Conservation (phyloP, 2,113 vertebrate genomes). For the Crotalus tigris region DNA sequence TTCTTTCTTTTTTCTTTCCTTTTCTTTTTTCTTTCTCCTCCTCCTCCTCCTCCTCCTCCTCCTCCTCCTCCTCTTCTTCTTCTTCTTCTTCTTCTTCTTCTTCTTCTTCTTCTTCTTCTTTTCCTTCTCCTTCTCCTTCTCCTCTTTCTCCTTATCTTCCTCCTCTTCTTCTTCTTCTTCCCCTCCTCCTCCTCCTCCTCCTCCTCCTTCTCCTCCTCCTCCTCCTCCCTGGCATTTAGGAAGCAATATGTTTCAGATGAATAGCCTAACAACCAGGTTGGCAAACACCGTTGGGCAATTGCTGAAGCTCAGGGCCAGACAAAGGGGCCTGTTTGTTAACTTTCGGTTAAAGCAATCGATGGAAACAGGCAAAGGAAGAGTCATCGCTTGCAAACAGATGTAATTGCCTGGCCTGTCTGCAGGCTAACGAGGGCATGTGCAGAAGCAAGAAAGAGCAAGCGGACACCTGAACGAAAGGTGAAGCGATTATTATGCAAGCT, state of each 20-base stretch:
- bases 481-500: background rate
- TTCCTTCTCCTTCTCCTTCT: too few relatives aligned
- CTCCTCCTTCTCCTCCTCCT: background rate
- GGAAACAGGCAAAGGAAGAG: background rate
- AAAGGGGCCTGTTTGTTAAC: background rate
- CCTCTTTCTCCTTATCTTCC: too few relatives aligned
- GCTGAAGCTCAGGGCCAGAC: background rate
- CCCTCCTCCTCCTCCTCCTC: rapidly evolving
- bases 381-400: background rate
- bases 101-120: too few relatives aligned
- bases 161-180: too few relatives aligned
- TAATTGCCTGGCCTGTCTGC: background rate
- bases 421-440: background rate
- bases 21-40: too few relatives aligned
- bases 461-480: background rate
- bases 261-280: background rate
- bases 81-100: too few relatives aligned
- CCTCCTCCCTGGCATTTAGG: background rate
- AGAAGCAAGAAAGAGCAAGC: background rate
- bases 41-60: rapidly evolving
- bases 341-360: constrained; percentile 5
- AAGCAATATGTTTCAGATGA: background rate
- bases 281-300: background rate
- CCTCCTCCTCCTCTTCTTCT: rapidly evolving
- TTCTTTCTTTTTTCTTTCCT: too few relatives aligned